Evolutionary conservation across 2,113 vertebrate species (phyloP).

Genomic region (Percopsis transmontana): DNA sequence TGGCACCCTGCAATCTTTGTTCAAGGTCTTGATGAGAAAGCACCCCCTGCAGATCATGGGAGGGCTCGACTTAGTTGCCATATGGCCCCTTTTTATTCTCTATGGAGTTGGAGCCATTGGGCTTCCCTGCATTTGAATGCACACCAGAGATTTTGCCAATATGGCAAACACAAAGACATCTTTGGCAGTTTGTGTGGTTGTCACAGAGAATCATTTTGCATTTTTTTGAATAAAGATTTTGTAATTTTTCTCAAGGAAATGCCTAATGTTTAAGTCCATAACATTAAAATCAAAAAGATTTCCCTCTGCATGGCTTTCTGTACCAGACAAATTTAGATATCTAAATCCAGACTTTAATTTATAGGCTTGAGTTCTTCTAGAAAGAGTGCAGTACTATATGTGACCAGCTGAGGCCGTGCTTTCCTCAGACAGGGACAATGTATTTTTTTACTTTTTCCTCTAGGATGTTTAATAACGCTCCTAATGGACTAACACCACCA

Average conservation of each 20-base stretch:
- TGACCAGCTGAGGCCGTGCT: constrained; percentile 75
- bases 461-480: background rate
- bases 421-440: constrained; percentile 61
- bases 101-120: constrained; percentile 54
- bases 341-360: background rate
- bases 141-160: constrained; percentile 54
- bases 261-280: too few relatives aligned
- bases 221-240: constrained; percentile 4
- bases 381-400: constrained; percentile 58
- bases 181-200: constrained; percentile 36
- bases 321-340: background rate
- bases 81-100: constrained; percentile 66
- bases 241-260: background rate
- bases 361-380: background rate
- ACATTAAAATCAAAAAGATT: too few relatives aligned
- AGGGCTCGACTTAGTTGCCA: constrained; percentile 66
- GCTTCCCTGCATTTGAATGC: constrained; percentile 47
- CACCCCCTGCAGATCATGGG: constrained; percentile 61
- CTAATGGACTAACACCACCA: too few relatives aligned
- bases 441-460: background rate
- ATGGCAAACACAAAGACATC: constrained; percentile 45
- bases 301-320: background rate
- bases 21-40: constrained; percentile 52
- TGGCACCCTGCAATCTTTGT: constrained; percentile 62
- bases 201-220: constrained; percentile 28